phyloP scores from a whole-genome alignment of 2,888 invertebrate genomes.

The Cosmopolites sordidus region DNA sequence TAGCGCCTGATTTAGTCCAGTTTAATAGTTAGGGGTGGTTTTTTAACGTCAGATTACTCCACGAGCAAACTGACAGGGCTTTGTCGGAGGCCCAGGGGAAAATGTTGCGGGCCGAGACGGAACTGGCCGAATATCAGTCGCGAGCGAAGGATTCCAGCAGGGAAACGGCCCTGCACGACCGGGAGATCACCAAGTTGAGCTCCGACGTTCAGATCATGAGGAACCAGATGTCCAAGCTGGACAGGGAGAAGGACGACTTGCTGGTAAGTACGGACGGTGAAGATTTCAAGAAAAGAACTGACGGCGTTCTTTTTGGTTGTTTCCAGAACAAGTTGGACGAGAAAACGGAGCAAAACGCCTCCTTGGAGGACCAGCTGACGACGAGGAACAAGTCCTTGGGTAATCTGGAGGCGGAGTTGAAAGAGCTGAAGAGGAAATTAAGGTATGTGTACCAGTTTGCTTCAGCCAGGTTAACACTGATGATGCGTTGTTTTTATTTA shows the following conservation, averaged over 20 bases:
- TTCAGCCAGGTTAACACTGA: too few relatives aligned
- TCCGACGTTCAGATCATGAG: conserved; percentile 62
- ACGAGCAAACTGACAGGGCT: conserved; percentile 72
- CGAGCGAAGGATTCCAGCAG: conserved; percentile 35
- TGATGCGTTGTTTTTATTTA: too few relatives aligned
- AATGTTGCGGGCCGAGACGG: conserved; percentile 59
- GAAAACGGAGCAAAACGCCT: conserved; percentile 65
- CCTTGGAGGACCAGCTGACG: conserved; percentile 62
- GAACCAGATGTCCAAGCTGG: conserved; percentile 59
- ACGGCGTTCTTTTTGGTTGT: not conserved
- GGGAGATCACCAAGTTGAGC: conserved; percentile 58
- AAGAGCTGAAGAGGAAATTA: conserved; percentile 56
- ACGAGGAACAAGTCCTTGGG: conserved; percentile 55
- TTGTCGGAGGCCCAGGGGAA: conserved; percentile 66
- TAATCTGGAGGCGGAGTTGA: conserved; percentile 54
- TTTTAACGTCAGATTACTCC: conserved; percentile 56
- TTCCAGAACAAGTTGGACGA: conserved; percentile 63
- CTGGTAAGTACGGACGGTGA: conserved; percentile 47
- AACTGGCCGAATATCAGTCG: conserved; percentile 58
- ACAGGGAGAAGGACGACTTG: conserved; percentile 67
- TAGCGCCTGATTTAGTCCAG: too few relatives aligned
- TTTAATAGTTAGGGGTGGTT: not conserved
- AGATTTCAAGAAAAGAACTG: not conserved
- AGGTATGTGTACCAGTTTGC: conserved; percentile 39
- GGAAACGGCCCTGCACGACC: conserved; percentile 46